Evolutionary conservation across 2,888 invertebrate genomes (phyloP), one percentile per base, ranked within the genome.

Genomic region (Selenia dentaria): DNA sequence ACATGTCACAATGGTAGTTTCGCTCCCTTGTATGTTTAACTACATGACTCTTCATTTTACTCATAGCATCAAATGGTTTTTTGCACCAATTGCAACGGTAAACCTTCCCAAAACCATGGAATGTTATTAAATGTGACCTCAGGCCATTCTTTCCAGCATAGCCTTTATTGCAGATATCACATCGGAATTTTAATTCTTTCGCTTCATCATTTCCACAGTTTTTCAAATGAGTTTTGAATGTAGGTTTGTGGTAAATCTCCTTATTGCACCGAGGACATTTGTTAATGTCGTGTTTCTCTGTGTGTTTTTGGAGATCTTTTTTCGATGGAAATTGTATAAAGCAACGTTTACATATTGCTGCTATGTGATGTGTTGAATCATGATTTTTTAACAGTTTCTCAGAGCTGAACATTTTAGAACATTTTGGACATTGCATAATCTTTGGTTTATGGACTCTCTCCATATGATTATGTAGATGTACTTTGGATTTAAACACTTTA

Each of bases 1-100:
- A 89, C 8, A 72, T 65, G 1, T 69, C 69, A 64, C 88, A 89
- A 8, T 70, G 64, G 26, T 79, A 87, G 18, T 86, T 86, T 11
- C 67, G 70, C 41, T 83, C 87, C 25, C 69, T 80, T 0, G 88
- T 89, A 59, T 87, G 88, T 54, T 80, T 86, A 0, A 87, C 83
- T 20, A 77, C 74, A 40, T 88, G 88, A 43, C 70, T 74, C 11
- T 65, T 83, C 6, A 89, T 51, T 53, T 70, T 73, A 40, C 86
- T 84, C 1, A 73, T 57, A 0, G 82, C 83, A 54, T 82, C 83
- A 68, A 76, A 87, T 51, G 80, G 80, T 42, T 86, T 87, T 0
- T 59, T 64, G 45, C 86, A 87, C 83, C 83, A 85, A n/a, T 66
- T 69, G 43, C 86, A 87, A n/a, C 67, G 48, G 0, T 77, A 36